phyloP scores from a whole-genome alignment of 2,888 invertebrate species.

The Leptopilina drosophilae region DNA sequence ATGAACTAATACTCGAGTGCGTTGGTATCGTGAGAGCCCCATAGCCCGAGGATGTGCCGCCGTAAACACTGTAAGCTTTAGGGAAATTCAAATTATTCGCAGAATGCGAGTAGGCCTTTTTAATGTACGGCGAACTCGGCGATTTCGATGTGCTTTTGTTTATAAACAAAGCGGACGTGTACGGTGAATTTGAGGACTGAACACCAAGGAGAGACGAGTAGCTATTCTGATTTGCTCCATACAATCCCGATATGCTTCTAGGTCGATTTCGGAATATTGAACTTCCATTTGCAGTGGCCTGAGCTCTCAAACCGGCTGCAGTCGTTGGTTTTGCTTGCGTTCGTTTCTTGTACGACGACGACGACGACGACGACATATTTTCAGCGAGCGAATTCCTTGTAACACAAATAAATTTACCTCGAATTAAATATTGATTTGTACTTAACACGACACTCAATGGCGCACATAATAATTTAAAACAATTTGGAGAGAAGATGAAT shows the following conservation, averaged over 20 bases:
- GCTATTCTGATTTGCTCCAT: constrained; percentile 68
- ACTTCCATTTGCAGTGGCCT: constrained; percentile 75
- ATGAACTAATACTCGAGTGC: constrained; percentile 79
- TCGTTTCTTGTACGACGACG: constrained; percentile 74
- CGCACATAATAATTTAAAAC: constrained; percentile 23
- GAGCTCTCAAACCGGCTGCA: constrained; percentile 74
- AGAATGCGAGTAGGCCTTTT: constrained; percentile 74
- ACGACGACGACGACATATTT: constrained; percentile 68
- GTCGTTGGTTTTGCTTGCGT: constrained; percentile 74
- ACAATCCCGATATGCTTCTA: constrained; percentile 71
- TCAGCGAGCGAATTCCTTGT: background rate
- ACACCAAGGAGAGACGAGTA: constrained; percentile 70
- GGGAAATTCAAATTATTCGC: constrained; percentile 77
- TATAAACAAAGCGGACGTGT: constrained; percentile 64
- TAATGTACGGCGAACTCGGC: constrained; percentile 58
- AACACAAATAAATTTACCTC: constrained; percentile 33
- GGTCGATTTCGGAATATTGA: constrained; percentile 75
- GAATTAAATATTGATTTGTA: constrained; percentile 18
- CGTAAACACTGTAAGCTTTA: constrained; percentile 79
- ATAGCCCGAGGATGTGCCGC: constrained; percentile 83
- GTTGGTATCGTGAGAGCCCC: constrained; percentile 84
- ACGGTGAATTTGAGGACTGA: constrained; percentile 65
- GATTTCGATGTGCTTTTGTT: constrained; percentile 47
- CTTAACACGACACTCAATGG: constrained; percentile 2
- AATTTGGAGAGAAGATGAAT: background rate